Base-by-base conservation (phyloP, 2,888 invertebrate genomes). In the Lysandra bellargus region DNA sequence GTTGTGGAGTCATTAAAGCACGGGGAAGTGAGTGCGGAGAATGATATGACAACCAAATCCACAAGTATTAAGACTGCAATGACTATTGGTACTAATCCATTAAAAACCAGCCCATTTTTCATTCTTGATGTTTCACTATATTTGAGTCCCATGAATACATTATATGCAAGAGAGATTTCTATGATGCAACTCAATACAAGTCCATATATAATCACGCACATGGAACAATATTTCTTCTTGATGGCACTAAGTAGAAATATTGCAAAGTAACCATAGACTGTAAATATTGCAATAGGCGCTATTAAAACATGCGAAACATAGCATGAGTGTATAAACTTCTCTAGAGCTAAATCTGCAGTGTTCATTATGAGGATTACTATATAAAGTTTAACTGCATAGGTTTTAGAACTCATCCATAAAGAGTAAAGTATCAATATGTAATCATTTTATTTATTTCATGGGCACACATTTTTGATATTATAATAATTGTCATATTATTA, bases 11-110 rank as follows among this genome's bases (percentile, higher is more conserved):
- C 33, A 17, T 69, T 33, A 37, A 37, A 4, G 30, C 69, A 69
- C 3, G 4, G 33, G 14, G 69, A 53, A 44, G 37, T 78, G 9
- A 78, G 88, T 78, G 82, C 83, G 1, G 88, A 85, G 81, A 92
- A 88, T 78, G 89, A 80, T n/a, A 88, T 82, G 17, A 89, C 80
- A 33, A 89, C 84, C 2, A 92, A 83, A 80, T 93, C 92, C n/a
- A 87, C 85, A 33, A 91, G 78, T 77, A 92, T 64, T 60, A 91
- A 79, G 12, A 89, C 80, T 81, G 87, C 85, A 74, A 85, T 87
- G 2, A 92, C 83, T 85, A 92, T 86, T 4, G 93, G 92, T 7
- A 93, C 81, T 14, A 93, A 82, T 30, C 89, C 92, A 83, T 92
- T 90, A 37, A 93, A 80, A 12, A 89, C 84, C 14, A 76, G 53